These are phyloP conservation scores for Talpa occidentalis DNA, from an alignment of 2,113 vertebrate species.

Conservation along the genomic window DNA sequence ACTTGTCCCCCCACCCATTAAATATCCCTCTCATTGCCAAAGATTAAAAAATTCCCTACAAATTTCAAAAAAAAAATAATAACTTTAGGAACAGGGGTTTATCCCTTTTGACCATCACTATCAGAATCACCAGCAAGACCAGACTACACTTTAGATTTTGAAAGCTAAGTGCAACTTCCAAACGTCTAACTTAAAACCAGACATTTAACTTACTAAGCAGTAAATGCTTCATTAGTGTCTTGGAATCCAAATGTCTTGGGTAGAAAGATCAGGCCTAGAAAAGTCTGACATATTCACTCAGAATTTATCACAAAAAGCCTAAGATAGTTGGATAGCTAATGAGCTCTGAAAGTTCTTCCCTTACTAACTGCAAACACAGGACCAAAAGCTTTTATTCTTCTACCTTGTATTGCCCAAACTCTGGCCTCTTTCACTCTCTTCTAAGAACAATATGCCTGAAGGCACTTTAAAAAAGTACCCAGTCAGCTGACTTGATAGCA, in stretches of 20 bases:
- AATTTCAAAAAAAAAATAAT: not conserved
- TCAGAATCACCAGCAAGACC: not conserved
- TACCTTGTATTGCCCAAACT: not conserved
- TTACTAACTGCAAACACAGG: slow-evolving; percentile 48
- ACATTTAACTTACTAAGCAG: not conserved
- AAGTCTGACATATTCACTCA: not conserved
- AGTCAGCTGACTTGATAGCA: not conserved
- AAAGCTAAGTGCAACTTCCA: slow-evolving; percentile 13
- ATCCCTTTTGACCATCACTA: not conserved
- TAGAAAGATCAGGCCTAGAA: not conserved
- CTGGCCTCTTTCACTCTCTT: not conserved
- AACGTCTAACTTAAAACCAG: not conserved
- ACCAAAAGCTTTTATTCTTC: not conserved
- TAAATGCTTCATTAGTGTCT: not conserved
- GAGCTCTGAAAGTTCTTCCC: not conserved
- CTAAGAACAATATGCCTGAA: not conserved
- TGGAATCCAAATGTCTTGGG: not conserved
- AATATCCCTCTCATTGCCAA: not conserved
- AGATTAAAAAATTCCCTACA: not conserved
- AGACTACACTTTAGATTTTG: not conserved
- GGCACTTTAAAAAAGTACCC: not conserved
- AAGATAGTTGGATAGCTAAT: not conserved
- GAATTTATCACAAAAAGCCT: not conserved
- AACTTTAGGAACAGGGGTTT: not conserved
- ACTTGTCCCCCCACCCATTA: not conserved